phyloP scores from a whole-genome alignment of 1,140 invertebrate genomes.

The Ditylenchus dipsaci region DNA sequence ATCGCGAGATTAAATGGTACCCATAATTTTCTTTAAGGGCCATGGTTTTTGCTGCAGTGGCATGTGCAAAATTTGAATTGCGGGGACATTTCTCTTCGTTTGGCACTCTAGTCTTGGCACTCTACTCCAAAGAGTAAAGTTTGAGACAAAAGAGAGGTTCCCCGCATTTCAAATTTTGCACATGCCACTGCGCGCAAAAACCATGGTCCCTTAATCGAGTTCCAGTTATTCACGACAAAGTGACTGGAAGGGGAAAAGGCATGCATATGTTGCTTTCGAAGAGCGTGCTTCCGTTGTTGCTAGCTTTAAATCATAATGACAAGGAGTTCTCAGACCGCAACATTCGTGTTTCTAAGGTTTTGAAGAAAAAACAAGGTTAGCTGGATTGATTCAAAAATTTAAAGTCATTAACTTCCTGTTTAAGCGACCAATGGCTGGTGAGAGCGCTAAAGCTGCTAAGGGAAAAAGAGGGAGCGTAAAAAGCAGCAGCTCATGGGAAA shows the following conservation, averaged over 20 bases:
- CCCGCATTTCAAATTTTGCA: too few relatives aligned
- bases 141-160: too few relatives aligned
- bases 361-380: constrained; percentile 18
- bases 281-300: background rate
- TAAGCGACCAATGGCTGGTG: background rate
- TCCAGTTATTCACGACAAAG: constrained; percentile 13
- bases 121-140: too few relatives aligned
- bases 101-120: too few relatives aligned
- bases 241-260: constrained; percentile 15
- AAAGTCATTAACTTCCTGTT: background rate
- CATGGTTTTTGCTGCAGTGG: too few relatives aligned
- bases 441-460: background rate
- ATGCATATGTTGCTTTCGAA: constrained; percentile 10
- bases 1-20: too few relatives aligned
- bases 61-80: too few relatives aligned
- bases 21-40: too few relatives aligned
- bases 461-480: constrained; percentile 2
- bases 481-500: background rate
- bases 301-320: constrained; percentile 8
- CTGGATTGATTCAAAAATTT: background rate
- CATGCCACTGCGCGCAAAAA: too few relatives aligned
- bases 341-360: constrained; percentile 8
- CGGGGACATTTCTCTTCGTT: too few relatives aligned
- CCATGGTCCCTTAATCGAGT: too few relatives aligned
- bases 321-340: constrained; percentile 6